Conservation (phyloP, 2,888 invertebrate species). For the Linnaemya tessellans region DNA sequence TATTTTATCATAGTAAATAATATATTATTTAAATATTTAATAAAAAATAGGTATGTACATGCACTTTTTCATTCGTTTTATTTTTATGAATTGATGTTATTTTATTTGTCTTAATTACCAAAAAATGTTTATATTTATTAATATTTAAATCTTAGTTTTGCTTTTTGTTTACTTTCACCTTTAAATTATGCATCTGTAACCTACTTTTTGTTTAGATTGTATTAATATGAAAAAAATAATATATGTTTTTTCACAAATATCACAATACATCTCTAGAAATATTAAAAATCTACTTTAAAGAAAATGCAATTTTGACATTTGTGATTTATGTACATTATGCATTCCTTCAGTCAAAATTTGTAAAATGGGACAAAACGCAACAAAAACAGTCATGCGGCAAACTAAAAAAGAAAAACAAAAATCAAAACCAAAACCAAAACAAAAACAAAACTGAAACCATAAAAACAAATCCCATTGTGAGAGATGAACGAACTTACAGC, state of each 20-base stretch:
- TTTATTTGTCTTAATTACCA: constrained; percentile 54
- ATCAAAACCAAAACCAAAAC: too few species aligned
- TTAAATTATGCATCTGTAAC: constrained; percentile 44
- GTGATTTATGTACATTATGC: constrained; percentile 63
- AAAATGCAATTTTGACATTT: constrained; percentile 65
- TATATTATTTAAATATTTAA: constrained; percentile 42
- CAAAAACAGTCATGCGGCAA: neutral
- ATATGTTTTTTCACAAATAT: constrained; percentile 59
- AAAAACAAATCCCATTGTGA: constrained; percentile 5
- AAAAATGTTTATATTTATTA: constrained; percentile 44
- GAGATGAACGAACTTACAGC: constrained; percentile 57
- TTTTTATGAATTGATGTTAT: constrained; percentile 29
- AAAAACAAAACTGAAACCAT: neutral
- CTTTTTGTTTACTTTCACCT: constrained; percentile 18
- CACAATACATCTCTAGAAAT: constrained; percentile 60
- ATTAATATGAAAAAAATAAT: constrained; percentile 57
- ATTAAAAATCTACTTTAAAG: constrained; percentile 51
- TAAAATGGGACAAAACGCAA: constrained; percentile 9
- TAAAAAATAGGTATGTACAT: constrained; percentile 52
- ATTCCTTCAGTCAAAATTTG: constrained; percentile 59
- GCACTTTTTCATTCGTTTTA: constrained; percentile 40
- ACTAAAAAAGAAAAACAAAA: constrained; percentile 4
- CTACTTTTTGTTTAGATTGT: constrained; percentile 51
- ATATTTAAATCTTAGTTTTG: constrained; percentile 37
- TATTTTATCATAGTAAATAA: constrained; percentile 43